A percentile compares a stretch with the other conserved stretches of the same genome.
phyloP scores from a whole-genome alignment of 2,113 vertebrate genomes.

The Cebidichthys violaceus region DNA sequence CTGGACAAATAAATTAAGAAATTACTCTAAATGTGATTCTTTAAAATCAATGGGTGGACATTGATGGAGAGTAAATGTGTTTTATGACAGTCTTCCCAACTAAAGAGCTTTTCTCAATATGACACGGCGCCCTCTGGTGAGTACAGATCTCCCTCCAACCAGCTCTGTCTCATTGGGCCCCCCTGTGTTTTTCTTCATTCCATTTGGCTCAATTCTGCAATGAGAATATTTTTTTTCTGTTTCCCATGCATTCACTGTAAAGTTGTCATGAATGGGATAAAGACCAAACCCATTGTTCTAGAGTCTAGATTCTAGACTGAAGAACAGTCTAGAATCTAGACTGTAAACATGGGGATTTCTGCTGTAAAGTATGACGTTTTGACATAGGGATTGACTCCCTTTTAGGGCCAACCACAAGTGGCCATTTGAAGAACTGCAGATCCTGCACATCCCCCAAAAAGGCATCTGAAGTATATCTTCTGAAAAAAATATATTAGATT shows the following conservation, averaged over 20 bases:
- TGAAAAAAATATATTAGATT: neutral
- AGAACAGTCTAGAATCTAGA: no score
- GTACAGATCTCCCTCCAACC: neutral
- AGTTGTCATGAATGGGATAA: no score
- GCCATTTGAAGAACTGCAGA: neutral
- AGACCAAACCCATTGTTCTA: no score
- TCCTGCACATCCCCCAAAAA: neutral
- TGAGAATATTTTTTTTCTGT: no score
- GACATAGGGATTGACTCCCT: neutral
- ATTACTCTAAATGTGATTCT: neutral
- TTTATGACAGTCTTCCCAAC: neutral
- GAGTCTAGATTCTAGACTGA: no score
- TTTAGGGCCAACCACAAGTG: neutral
- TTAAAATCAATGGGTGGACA: neutral
- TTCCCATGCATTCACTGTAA: no score
- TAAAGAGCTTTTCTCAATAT: neutral
- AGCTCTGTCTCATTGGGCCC: neutral
- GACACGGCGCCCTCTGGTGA: conserved; percentile 34
- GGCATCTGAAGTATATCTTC: neutral
- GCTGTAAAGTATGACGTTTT: no score
- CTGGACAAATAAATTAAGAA: neutral
- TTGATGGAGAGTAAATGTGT: neutral
- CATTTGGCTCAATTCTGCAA: no score
- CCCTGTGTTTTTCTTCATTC: no score
- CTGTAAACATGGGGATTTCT: no score